Base-by-base conservation (phyloP, 2,888 invertebrate species). In the Mythimna impura region DNA sequence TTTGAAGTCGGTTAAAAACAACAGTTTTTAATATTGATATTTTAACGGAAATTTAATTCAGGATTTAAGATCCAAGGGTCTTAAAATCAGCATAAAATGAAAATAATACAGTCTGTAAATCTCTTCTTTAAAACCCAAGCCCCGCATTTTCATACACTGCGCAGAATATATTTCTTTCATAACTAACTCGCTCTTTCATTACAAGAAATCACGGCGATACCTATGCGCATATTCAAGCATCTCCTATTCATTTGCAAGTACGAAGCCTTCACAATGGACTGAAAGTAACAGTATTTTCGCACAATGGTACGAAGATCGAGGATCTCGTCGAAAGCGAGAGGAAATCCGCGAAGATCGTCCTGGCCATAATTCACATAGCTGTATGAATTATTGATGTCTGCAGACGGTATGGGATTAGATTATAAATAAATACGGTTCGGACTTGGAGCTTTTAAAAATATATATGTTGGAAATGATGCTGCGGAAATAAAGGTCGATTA, bases 361-460 rank as follows among this genome's bases (percentile, higher is more conserved):
- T 81, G 82, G 89, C 89, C 87, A 93, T 94, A 94, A 93, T 90
- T 94, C 92, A 92, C 88, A 81, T 74, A 78, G 76, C 85, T 82
- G 78, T 86, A 94, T 94, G 94, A 94, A 94, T 94, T 94, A 94
- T 94, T 93, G 94, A 94, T 94, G 86, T 86, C 82, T 84, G 78
- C 84, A 83, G 86, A 82, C 86, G 70, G 75, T 73, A 75, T 79
- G 62, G 80, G 80, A 86, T 86, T 84, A 86, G 79, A 82, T 84
- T 87, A 83, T 83, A 87, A 87, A 86, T 86, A 86, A 84, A 85
- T 70, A 82, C 71, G 80, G 65, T 82, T 76, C n/a, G 40, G 71
- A 61, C 61, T 61, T 61, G 22, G 61, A 64, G 75, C 74, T 77
- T 82, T 83, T 71, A 81, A 77, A 80, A 74, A 67, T 68, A 68